Percentiles rank a stretch among this genome's conserved stretches.
phyloP scores from a whole-genome alignment of 1,140 invertebrate species.

The Procambarus virginalis region DNA sequence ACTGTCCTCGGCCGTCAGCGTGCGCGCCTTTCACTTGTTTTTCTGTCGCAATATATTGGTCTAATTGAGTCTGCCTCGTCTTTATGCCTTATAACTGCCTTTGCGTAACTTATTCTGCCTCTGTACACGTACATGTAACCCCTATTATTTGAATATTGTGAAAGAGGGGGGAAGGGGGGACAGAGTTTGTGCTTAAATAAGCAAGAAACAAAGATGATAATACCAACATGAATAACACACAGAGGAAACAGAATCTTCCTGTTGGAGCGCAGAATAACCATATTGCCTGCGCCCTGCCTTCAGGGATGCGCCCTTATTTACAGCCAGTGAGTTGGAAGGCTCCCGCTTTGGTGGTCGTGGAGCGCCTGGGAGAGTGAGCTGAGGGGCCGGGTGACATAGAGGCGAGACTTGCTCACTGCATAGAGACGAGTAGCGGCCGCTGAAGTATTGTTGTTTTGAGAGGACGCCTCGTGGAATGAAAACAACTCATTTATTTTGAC shows the following conservation, averaged over 20 bases:
- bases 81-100: background rate
- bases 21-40: background rate
- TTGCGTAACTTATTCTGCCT: background rate
- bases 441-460: slow-evolving; percentile 52
- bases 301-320: slow-evolving; percentile 39
- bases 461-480: slow-evolving; percentile 62
- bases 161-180: background rate
- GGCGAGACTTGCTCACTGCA: background rate
- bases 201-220: background rate
- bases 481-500: slow-evolving; percentile 62
- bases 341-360: slow-evolving; percentile 18
- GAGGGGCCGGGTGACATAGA: background rate
- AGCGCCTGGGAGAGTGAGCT: background rate
- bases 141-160: background rate
- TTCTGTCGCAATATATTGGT: background rate
- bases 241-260: background rate
- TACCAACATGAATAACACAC: background rate
- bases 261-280: background rate
- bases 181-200: slow-evolving; percentile 29
- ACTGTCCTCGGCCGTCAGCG: slow-evolving; percentile 23
- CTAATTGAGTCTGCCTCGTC: background rate
- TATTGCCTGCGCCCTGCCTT: slow-evolving; percentile 16
- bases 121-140: background rate
- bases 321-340: slow-evolving; percentile 35
- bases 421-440: background rate